Percentiles rank a stretch among this genome's conserved stretches.
phyloP scores from a whole-genome alignment of 2,113 vertebrate genomes.

The Mustela nigripes region DNA sequence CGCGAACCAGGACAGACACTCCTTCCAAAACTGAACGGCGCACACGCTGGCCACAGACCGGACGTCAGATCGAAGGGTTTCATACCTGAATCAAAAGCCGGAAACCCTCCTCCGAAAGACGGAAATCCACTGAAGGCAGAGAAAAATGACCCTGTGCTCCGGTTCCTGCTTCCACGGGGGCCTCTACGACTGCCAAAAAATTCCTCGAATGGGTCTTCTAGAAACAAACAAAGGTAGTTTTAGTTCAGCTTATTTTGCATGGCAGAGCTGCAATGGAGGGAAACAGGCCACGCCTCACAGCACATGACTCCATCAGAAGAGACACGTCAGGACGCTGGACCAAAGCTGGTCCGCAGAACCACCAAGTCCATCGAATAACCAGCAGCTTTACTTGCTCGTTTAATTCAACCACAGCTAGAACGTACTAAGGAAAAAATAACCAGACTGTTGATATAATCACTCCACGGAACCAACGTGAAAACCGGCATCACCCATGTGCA shows the following conservation, averaged over 20 bases:
- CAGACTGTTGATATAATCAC: background rate
- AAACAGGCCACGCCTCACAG: background rate
- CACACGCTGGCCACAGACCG: background rate
- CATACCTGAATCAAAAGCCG: constrained; percentile 93
- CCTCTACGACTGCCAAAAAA: constrained; percentile 91
- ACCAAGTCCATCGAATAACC: fast-evolving
- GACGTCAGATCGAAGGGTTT: background rate
- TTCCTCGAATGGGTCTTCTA: constrained; percentile 93
- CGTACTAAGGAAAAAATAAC: background rate
- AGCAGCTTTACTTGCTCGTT: background rate
- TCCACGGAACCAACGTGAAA: fast-evolving
- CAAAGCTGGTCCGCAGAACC: background rate
- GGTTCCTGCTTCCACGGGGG: constrained; percentile 89
- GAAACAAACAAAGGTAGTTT: constrained; percentile 34
- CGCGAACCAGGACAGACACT: too few species aligned
- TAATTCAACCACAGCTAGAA: background rate
- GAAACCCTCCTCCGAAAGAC: constrained; percentile 89
- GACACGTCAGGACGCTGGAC: background rate
- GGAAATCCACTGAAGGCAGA: constrained; percentile 94
- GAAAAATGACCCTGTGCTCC: constrained; percentile 90
- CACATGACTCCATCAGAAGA: background rate
- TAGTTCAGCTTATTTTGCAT: background rate
- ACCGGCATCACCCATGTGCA: fast-evolving
- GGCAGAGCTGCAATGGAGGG: background rate
- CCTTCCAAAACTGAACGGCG: too few species aligned